These are phyloP conservation scores for Nannoperca obscura DNA, from an alignment of 2,797 vertebrate species.

Conservation along the genomic window DNA sequence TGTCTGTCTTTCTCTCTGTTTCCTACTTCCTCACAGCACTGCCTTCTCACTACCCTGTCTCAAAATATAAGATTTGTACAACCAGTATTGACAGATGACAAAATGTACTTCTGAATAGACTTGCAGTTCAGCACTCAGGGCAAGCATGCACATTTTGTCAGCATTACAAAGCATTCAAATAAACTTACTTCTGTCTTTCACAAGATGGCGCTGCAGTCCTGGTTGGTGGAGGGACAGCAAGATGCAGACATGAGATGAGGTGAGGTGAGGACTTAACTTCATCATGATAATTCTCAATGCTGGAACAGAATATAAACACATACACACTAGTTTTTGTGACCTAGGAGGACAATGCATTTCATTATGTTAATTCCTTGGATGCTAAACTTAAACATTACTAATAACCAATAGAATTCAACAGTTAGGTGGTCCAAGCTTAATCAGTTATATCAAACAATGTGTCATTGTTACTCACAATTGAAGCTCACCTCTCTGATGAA, in stretches of 20 bases:
- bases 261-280: not conserved
- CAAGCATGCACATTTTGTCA: not conserved
- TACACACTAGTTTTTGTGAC: not conserved
- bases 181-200: conserved; percentile 50
- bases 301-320: not conserved
- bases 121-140: conserved; percentile 19
- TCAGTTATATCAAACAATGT: not conserved
- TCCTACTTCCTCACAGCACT: not conserved
- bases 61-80: conserved; percentile 25
- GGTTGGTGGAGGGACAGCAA: conserved; percentile 7
- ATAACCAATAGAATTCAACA: not conserved
- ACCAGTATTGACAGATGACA: conserved; percentile 21
- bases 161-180: conserved; percentile 11
- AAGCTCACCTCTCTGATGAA: not conserved
- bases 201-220: conserved; percentile 72
- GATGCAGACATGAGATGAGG: not conserved
- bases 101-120: conserved; percentile 27
- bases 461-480: conserved; percentile 1
- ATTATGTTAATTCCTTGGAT: not conserved
- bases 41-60: conserved; percentile 1
- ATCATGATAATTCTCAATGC: not conserved
- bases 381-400: not conserved
- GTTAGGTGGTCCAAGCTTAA: not conserved
- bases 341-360: not conserved
- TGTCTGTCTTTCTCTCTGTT: not conserved